Evolutionary conservation across 2,888 invertebrate genomes (phyloP), one percentile per base, ranked within the genome.

Genomic region (Nemotelus nigrinus): DNA sequence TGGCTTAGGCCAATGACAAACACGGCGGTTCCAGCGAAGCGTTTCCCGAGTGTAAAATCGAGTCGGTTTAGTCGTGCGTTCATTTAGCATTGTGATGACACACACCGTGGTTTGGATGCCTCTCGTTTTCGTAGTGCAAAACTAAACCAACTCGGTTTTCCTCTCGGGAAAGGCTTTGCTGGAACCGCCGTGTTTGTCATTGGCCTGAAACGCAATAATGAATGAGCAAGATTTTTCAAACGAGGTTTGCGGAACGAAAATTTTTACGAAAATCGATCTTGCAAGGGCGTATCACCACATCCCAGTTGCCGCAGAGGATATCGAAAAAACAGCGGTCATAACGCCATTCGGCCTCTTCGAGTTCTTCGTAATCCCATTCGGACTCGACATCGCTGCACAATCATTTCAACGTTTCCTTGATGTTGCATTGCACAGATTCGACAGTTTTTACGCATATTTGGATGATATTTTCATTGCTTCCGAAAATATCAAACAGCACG

Each of bases 281-380:
- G 68, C 72, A 4, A 77, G 79, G 44, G 84, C 84, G 0, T 85
- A 83, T 74, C 82, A 84, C 44, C 83, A 85, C 48, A 83, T 86
- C 10, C 83, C 84, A 0, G 80, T 85, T 4, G 79, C 78, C 0
- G 79, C 80, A 39, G 80, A 77, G 1, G 83, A 84, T 71, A 80
- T 84, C 3, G 80, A 77, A 1, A 85, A 86, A 80, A 81, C 80
- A 8, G 80, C 80, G 1, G 83, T 86, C 3, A 84, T 80, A 6
- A 86, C 85, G 85, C n/a, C n/a, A n/a, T n/a, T 85, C 77, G 84
- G 84, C 2, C 78, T 84, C 2, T 86, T 82, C 71, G 84, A 85
- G 78, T 84, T 82, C 67, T 64, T 79, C 0, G 44, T 25, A 3
- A 85, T 85, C 84, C 81, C 83, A 0, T 86, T 85, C 71, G 85